Base-by-base conservation (phyloP, 2,797 vertebrate species). In the Aviceda leuphotes region DNA sequence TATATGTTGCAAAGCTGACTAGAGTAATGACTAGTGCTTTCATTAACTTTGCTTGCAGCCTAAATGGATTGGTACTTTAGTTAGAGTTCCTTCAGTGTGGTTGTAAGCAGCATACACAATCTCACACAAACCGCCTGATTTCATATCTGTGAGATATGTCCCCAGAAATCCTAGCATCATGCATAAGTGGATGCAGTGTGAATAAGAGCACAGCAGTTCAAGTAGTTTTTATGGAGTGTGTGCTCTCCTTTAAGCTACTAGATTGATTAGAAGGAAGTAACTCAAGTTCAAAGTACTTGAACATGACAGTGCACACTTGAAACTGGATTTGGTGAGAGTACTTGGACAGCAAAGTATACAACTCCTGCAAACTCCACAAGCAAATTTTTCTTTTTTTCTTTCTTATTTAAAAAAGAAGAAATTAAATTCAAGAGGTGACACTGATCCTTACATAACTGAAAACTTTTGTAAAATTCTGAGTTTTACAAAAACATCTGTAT, bases 171-270 rank as follows among this genome's bases (percentile, higher is more conserved):
- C 19, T 54, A 56, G 49, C 25, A 35, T 58, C 8, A 9, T 20
- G 12, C 1, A 0, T 22, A 63, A 68, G 37, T 0, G 1, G 43
- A 52, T 56, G 11, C 30, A 35, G 12, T 4, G 21, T 11, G 52
- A 74, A 11, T 43, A 43, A 28, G 6, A 54, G 0, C 44, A 43
- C 33, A 54, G 37, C 44, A 78, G 54, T 67, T 87, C 49, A 41
- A 59, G 41, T 9, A 10, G 33, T 24, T 76, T 87, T 78, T 68
- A 15, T 71, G 66, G 49, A 65, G 18, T 21, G 33, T 3, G 16
- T 62, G 19, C 39, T 77, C 49, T 76, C 19, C 37, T 83, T 31
- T 8, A 31, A 81, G 31, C 8, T 25, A 46, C 67, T 43, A 4
- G 47, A 52, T 19, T 56, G 44, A 16, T 76, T 56, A 81, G 33